Conservation (phyloP, 2,888 invertebrate genomes). For the Actias luna region DNA sequence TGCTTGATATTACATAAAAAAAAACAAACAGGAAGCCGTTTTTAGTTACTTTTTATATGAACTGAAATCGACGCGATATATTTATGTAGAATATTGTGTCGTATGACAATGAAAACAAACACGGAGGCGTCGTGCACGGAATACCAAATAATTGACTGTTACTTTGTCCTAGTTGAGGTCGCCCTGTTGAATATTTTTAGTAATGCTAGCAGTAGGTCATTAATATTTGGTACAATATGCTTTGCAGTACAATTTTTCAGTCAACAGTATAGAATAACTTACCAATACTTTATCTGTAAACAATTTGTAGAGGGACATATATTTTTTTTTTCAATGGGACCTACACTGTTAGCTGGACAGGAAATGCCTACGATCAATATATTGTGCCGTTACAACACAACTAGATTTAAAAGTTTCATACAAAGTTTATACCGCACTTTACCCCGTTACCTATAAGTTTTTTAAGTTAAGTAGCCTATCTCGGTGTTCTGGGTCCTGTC, state of each 20-base stretch:
- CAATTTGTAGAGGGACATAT: no score
- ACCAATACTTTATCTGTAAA: neutral
- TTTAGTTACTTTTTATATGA: no score
- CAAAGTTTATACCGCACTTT: no score
- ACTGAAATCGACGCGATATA: no score
- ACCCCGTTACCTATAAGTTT: no score
- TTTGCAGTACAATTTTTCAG: neutral
- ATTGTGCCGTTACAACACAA: neutral
- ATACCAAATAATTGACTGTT: slow-evolving; percentile 36
- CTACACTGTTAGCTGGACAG: no score
- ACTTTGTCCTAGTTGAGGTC: slow-evolving; percentile 25
- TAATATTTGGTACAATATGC: neutral
- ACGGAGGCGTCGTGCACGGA: slow-evolving; percentile 33
- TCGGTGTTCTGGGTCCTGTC: no score
- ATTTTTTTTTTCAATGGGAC: no score
- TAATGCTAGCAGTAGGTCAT: slow-evolving; percentile 22
- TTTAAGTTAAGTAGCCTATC: no score
- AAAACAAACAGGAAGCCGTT: no score
- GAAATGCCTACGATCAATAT: neutral
- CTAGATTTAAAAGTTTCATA: no score
- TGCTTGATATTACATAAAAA: no score
- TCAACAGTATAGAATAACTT: neutral
- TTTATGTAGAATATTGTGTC: slow-evolving; percentile 20
- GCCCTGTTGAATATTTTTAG: slow-evolving; percentile 19
- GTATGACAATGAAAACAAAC: slow-evolving; percentile 27